Evolutionary conservation across 2,888 invertebrate genomes (phyloP).

Genomic region (Synergus umbraculus): DNA sequence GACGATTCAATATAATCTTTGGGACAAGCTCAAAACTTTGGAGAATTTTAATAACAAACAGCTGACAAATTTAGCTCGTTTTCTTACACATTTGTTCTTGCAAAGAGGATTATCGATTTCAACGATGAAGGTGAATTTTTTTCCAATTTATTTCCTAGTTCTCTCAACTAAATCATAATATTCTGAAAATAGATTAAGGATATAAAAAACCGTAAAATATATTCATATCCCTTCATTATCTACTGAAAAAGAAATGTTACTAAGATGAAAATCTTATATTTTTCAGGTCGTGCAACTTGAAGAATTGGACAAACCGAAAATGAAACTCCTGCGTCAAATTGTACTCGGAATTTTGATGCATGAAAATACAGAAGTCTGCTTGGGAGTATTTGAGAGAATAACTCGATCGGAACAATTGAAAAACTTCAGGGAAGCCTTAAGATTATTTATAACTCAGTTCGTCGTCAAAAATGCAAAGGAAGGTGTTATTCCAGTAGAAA

Average conservation of each 20-base stretch:
- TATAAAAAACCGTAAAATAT: no score
- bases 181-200: no score
- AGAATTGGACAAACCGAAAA: slow-evolving; percentile 87
- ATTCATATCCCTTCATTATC: no score
- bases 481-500: slow-evolving; percentile 73
- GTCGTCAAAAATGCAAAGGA: slow-evolving; percentile 83
- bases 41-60: slow-evolving; percentile 82
- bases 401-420: slow-evolving; percentile 86
- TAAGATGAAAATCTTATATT: slow-evolving; percentile 6
- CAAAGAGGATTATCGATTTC: slow-evolving; percentile 89
- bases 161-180: background rate
- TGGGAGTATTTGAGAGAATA: slow-evolving; percentile 86
- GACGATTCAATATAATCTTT: slow-evolving; percentile 90
- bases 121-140: slow-evolving; percentile 86
- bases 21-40: slow-evolving; percentile 94
- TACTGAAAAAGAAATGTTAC: no score
- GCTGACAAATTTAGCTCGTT: slow-evolving; percentile 87
- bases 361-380: slow-evolving; percentile 80
- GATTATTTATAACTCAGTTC: slow-evolving; percentile 93
- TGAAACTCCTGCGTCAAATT: slow-evolving; percentile 89
- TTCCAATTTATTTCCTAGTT: slow-evolving; percentile 20
- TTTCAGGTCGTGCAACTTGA: slow-evolving; percentile 90
- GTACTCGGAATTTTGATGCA: slow-evolving; percentile 86
- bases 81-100: slow-evolving; percentile 88
- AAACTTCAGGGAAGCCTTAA: slow-evolving; percentile 89